Evolutionary conservation across 1,140 invertebrate genomes (phyloP), one percentile per base, ranked within the genome.

Genomic region (Aleiodes sp.): DNA sequence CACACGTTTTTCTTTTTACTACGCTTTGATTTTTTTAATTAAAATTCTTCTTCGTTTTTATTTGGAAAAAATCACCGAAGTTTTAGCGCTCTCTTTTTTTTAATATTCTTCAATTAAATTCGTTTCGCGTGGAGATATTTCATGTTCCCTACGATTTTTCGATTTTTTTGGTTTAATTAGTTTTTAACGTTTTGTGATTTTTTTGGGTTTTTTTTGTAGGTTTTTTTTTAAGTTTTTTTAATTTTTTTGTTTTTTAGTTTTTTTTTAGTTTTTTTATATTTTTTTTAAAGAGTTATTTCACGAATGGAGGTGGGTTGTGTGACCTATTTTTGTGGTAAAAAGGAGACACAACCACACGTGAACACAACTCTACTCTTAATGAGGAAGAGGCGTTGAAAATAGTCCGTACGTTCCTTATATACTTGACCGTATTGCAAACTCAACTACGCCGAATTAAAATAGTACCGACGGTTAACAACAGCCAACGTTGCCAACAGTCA

Each of bases 281-380:
- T 89, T 89, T 88, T 88, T 90, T 90, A 88, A 86, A 89, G 88
- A 89, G 89, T 92, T 92, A 91, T 89, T 90, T 90, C 90, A 91
- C 90, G 89, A 90, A 90, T 90, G 88, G 84, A 86, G 86, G 90
- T 92, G 90, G 91, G 91, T 93, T 93, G 92, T 93, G 92, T 92
- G 90, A 90, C 90, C 91, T 91, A 88, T 88, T 88, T 66, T 68
- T 83, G 81, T 65, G 71, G 74, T 74, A 76, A 84, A 83, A 79
- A 83, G 84, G 84, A 84, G 80, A 88, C 87, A 88, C 87, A 88
- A 88, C 87, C 89, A 81, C 89, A 88, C 88, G 84, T 87, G 83
- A 85, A 88, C 80, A 84, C 84, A 86, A 88, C 87, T 88, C 87
- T 86, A 84, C 84, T 87, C 81, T 85, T 84, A 84, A 86, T 88